Base-by-base conservation (phyloP, 2,113 vertebrate species). In the Cygnus buccinator region DNA sequence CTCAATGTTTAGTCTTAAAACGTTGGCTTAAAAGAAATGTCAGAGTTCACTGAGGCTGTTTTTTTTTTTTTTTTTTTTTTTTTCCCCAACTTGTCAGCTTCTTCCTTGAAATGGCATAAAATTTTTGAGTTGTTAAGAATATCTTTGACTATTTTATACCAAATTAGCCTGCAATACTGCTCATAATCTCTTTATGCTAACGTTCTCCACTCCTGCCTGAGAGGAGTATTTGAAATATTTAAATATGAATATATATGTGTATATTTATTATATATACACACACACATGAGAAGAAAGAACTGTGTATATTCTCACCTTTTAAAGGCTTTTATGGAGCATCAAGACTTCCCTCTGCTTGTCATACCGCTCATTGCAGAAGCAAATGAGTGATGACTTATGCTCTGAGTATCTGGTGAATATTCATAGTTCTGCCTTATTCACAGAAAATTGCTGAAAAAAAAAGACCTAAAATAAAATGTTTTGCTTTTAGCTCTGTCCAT, bases 381-480 rank as follows among this genome's bases (percentile, higher is more conserved):
- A 95, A 91, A 90, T 81, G 21, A 80, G 21, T 92, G 79, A 97
- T 96, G 84, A 82, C 68, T 95, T 94, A 50, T 11, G 18, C 65
- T 95, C 55, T n/a, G 59, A 39, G 17, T 90, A 57, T 59, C 61
- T 66, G 39, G 59, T 90, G 48, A 88, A 90, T 87, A 82, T 71
- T 81, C 80, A 88, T 91, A 80, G 57, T 90, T 89, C 10, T 46
- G 18, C 70, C 28, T 94, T 93, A 91, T 43, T 66, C 50, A 55
- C 25, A 58, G 44, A 89, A 95, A 96, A 87, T 35, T 71, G 54
- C n/a, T 62, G 41, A 91, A 66, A 68, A 48, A 48, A 44, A 91
- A 43, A 26, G 41, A 1, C 21, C 80, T 89, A 58, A 90, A 87
- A 71, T 62, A 46, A 90, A 73, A 58, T 37, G 5, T 55, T 96